phyloP scores from a whole-genome alignment of 2,888 invertebrate species.

The Autographa gamma region DNA sequence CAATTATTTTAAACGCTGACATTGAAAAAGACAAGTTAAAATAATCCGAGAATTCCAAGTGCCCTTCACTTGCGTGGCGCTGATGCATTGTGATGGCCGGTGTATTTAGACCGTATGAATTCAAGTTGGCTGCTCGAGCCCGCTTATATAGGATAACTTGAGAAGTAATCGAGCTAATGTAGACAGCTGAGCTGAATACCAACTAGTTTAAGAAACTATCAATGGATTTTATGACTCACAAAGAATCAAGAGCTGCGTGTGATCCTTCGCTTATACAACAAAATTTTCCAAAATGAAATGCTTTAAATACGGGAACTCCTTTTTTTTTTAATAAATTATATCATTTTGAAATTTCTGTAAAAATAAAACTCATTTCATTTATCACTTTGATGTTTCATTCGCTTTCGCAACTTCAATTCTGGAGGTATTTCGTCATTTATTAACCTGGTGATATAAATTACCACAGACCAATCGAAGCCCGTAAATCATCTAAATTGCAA shows the following conservation, averaged over 20 bases:
- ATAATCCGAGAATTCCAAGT: conserved; percentile 87
- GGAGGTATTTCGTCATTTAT: conserved; percentile 41
- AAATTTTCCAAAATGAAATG: not conserved
- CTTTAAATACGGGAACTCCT: conserved; percentile 13
- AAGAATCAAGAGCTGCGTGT: conserved; percentile 18
- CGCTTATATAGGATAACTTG: conserved; percentile 69
- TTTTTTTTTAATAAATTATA: conserved; percentile 17
- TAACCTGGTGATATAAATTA: conserved; percentile 44
- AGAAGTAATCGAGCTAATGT: conserved; percentile 58
- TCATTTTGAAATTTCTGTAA: conserved; percentile 22
- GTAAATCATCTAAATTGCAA: conserved; percentile 48
- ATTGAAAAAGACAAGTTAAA: conserved; percentile 89
- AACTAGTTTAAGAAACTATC: conserved; percentile 28
- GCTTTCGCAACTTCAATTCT: conserved; percentile 33
- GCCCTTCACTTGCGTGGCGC: conserved; percentile 85
- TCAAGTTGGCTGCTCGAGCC: conserved; percentile 73
- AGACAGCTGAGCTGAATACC: conserved; percentile 55
- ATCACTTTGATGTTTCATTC: conserved; percentile 47
- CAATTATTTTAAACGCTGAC: conserved; percentile 89
- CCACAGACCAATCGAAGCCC: conserved; percentile 33
- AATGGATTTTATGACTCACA: conserved; percentile 22
- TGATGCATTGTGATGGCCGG: conserved; percentile 87
- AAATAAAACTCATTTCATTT: conserved; percentile 41
- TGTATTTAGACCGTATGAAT: conserved; percentile 84
- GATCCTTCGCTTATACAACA: not conserved